Base-by-base conservation (phyloP, 2,888 invertebrate species). In the Morpho helenor region DNA sequence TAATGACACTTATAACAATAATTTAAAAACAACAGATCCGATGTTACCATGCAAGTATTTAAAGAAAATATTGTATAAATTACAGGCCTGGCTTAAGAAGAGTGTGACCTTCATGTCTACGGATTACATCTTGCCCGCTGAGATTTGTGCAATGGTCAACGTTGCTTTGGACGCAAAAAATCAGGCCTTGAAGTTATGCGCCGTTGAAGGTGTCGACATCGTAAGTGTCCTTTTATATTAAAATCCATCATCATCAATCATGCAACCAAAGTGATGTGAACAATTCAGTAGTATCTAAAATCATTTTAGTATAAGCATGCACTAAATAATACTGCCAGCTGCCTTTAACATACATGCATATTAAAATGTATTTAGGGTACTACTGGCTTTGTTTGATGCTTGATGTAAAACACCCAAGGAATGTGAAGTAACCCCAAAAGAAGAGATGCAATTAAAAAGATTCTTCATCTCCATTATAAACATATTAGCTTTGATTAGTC, bases 131-230 rank as follows among this genome's bases (percentile, higher is more conserved):
- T 94, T 99, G 71, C 99, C 98, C 5, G 96, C 97, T 41, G 99
- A 99, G 92, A 97, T 99, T 90, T 99, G 99, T 84, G 98, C 98
- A 40, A 99, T 99, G 99, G 97, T 99, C 75, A 99, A 99, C 91
- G 99, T 99, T 69, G 97, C 99, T 66, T 93, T 99, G 72, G 99
- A 99, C 86, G 97, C 98, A 66, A 98, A 98, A 92, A 97, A 97
- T 90, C 96, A 98, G 87, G 98, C 98, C 68, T 94, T 98, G 81
- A 98, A 98, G 87, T 92, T 99, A 64, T 99, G 98, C 85, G 96
- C 98, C 49, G 96, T 98, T 64, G 98, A 98, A 88, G 98, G 97
- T 63, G 96, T 97, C 69, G 98, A 98, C 91, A 95, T 98, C 92
- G 98, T 98, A 92, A 93, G 95, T 82, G 22, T 48, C 42, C 48